Conservation (phyloP, 2,888 invertebrate species). For the Eristalinus sepulchralis region DNA sequence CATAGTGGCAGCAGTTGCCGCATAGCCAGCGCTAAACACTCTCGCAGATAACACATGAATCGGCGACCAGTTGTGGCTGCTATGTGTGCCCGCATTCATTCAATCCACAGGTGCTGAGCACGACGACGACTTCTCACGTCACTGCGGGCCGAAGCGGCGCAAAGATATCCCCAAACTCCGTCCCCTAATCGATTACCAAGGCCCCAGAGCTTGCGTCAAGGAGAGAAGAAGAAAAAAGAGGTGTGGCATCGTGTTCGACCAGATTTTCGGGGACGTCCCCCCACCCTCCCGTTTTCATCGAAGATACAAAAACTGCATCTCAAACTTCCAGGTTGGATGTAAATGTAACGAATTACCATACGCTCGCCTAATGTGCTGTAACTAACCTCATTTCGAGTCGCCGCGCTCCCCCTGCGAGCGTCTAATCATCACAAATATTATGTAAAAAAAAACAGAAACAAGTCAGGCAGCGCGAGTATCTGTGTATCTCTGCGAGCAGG, state of each 20-base stretch:
- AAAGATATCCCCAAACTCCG: neutral
- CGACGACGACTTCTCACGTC: slow-evolving; percentile 34
- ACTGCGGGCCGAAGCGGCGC: neutral
- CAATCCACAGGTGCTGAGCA: slow-evolving; percentile 54
- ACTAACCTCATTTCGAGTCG: slow-evolving; percentile 50
- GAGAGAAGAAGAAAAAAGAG: neutral
- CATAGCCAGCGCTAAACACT: neutral
- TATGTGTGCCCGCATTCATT: slow-evolving; percentile 5
- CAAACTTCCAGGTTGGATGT: slow-evolving; percentile 40
- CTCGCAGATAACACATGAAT: slow-evolving; percentile 5
- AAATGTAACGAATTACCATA: slow-evolving; percentile 49
- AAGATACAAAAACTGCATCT: slow-evolving; percentile 16
- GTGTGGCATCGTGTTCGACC: slow-evolving; percentile 10
- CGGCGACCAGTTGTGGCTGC: slow-evolving; percentile 24
- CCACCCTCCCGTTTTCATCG: neutral
- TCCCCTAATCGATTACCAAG: slow-evolving; percentile 56
- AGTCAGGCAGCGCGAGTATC: slow-evolving; percentile 25
- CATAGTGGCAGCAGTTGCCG: neutral
- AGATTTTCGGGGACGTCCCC: neutral
- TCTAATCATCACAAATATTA: slow-evolving; percentile 31
- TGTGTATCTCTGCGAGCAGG: slow-evolving; percentile 40
- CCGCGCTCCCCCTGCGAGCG: neutral
- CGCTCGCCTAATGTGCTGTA: slow-evolving; percentile 42
- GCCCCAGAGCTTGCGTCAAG: neutral
- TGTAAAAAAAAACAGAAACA: slow-evolving; percentile 45